Conservation (phyloP, 2,113 vertebrate genomes). For the Arenaria interpres region DNA sequence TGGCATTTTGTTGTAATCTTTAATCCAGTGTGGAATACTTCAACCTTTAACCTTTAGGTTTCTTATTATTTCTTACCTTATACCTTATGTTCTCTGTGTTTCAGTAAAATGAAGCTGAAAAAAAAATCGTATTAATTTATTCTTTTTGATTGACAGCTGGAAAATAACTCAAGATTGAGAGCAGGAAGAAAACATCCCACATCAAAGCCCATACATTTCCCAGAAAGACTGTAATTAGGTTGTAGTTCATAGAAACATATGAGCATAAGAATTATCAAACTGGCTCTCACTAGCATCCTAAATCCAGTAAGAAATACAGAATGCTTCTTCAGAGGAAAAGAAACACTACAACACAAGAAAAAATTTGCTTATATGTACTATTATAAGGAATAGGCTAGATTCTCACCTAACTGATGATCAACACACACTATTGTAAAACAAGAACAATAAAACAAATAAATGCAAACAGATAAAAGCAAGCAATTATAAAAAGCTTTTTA, state of each 20-base stretch:
- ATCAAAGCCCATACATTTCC: background rate
- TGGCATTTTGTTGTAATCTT: background rate
- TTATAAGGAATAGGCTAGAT: background rate
- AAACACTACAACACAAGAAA: background rate
- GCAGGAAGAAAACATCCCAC: background rate
- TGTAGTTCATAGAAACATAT: background rate
- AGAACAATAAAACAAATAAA: background rate
- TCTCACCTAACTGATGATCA: background rate
- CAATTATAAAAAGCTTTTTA: background rate
- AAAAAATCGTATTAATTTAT: background rate
- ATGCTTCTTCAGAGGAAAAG: background rate
- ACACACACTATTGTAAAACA: background rate
- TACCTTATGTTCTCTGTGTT: background rate
- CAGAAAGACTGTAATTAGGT: background rate
- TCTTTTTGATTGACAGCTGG: background rate
- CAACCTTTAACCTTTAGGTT: background rate
- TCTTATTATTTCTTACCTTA: background rate
- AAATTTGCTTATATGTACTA: background rate
- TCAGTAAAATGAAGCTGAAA: background rate
- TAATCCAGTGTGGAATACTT: background rate
- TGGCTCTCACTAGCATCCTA: background rate
- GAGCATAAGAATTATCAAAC: background rate
- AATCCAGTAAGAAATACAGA: background rate
- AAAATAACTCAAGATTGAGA: background rate
- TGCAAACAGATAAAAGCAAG: background rate